Conservation (phyloP, 2,797 vertebrate genomes). For the Lagodon rhomboides region DNA sequence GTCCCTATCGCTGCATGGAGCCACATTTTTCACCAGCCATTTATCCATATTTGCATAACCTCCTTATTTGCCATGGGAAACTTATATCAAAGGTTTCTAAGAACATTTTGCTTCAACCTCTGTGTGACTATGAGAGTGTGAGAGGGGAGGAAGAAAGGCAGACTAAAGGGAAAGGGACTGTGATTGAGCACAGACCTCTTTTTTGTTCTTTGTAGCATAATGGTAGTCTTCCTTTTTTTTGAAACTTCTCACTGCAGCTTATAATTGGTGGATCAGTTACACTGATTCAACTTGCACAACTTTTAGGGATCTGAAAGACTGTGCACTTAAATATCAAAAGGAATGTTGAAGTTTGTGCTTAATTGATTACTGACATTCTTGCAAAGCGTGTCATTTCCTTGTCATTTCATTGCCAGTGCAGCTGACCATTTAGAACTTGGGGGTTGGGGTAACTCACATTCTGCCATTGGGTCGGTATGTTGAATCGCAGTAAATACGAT, state of each 20-base stretch:
- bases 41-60: constrained; percentile 68
- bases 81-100: constrained; percentile 66
- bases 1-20: constrained; percentile 34
- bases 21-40: constrained; percentile 33
- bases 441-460: neutral
- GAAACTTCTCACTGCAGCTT: neutral
- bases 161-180: constrained; percentile 1
- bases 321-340: constrained; percentile 4
- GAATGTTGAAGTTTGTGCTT: constrained; percentile 23
- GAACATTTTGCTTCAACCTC: constrained; percentile 55
- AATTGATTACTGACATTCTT: constrained; percentile 14
- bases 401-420: neutral
- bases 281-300: constrained; percentile 6
- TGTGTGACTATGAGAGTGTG: constrained; percentile 29
- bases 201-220: neutral
- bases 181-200: neutral
- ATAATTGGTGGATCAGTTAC: constrained; percentile 12
- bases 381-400: neutral
- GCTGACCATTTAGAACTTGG: neutral
- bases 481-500: too few species aligned
- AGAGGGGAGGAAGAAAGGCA: constrained; percentile 1
- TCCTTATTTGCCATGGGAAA: constrained; percentile 55
- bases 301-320: constrained; percentile 7
- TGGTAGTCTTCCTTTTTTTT: neutral
- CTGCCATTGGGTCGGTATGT: too few species aligned